Conservation (phyloP, 2,888 invertebrate species). For the Hydrotaea cyrtoneurina region DNA sequence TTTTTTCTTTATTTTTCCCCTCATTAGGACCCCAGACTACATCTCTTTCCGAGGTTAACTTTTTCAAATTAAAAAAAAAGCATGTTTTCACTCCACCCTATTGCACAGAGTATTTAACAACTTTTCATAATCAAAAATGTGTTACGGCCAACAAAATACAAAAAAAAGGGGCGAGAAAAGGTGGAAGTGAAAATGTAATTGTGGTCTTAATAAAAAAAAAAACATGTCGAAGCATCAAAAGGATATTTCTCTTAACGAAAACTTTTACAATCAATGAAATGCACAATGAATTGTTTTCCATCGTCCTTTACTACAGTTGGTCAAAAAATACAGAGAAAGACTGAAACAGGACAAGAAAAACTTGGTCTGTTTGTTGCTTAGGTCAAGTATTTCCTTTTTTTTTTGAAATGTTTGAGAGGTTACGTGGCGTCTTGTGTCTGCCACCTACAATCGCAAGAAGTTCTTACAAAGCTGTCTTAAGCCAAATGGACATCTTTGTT, state of each 20-base stretch:
- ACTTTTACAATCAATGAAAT: constrained; percentile 57
- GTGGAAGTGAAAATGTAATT: neutral
- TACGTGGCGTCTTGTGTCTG: constrained; percentile 28
- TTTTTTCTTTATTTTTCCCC: no score
- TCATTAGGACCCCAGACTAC: no score
- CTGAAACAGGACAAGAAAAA: constrained; percentile 42
- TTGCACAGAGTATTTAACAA: neutral
- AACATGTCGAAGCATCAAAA: neutral
- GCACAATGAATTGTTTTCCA: constrained; percentile 26
- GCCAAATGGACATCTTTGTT: neutral
- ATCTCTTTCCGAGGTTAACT: no score
- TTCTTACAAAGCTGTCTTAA: neutral
- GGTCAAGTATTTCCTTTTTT: constrained; percentile 19
- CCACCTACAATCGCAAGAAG: constrained; percentile 21
- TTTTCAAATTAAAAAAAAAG: no score
- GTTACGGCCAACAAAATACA: neutral
- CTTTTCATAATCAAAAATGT: constrained; percentile 40
- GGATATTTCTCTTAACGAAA: neutral
- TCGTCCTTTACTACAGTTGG: constrained; percentile 15
- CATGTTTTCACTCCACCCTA: no score
- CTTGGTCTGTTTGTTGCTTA: constrained; percentile 58
- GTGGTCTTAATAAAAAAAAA: neutral
- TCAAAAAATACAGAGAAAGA: constrained; percentile 16
- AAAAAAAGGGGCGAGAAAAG: neutral
- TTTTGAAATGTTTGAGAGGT: neutral